These are phyloP conservation scores for Panurus biarmicus DNA, from an alignment of 2,113 vertebrate species.

Conservation along the genomic window DNA sequence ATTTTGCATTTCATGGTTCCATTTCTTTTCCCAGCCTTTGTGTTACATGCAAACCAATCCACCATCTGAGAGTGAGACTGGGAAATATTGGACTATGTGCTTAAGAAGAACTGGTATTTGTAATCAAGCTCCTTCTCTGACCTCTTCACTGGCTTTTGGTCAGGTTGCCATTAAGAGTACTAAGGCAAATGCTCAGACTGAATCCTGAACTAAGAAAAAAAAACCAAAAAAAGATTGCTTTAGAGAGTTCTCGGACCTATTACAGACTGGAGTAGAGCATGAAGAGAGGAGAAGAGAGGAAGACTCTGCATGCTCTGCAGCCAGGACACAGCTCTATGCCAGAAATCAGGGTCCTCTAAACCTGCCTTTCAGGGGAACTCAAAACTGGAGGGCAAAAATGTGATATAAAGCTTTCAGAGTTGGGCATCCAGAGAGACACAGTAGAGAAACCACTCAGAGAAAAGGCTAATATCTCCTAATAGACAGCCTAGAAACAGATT, in stretches of 20 bases:
- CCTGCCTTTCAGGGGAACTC: neutral
- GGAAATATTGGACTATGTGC: neutral
- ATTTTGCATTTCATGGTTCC: neutral
- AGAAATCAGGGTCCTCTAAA: neutral
- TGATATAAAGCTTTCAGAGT: neutral
- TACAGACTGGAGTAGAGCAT: neutral
- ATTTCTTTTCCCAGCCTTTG: neutral
- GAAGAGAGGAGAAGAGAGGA: neutral
- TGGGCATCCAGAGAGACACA: neutral
- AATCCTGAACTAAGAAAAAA: neutral
- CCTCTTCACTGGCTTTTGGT: neutral
- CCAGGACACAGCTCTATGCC: neutral
- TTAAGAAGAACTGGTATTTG: neutral
- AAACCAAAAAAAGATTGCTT: neutral
- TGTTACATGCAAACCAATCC: neutral
- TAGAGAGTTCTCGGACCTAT: neutral
- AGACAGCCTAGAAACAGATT: neutral
- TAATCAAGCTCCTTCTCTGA: neutral
- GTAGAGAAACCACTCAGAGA: neutral
- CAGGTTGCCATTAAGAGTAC: neutral
- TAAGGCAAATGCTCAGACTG: neutral
- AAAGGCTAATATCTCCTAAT: neutral
- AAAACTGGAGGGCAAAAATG: neutral
- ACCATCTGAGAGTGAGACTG: neutral
- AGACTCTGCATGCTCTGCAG: neutral